Conservation (phyloP, 2,888 invertebrate species). For the Atethmia centrago region DNA sequence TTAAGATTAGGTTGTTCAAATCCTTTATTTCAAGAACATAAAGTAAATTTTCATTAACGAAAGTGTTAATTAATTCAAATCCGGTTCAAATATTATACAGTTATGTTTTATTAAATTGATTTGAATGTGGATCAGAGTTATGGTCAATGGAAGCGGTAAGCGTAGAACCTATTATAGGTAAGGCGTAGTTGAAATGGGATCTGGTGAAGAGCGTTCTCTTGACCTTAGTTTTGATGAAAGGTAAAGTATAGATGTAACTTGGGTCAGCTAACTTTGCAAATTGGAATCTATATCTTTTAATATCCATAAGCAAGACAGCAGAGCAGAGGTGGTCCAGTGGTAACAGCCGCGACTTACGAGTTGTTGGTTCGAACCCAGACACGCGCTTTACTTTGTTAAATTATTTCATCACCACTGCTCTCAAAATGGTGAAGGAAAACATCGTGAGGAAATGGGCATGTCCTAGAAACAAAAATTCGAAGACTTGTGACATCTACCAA, state of each 20-base stretch:
- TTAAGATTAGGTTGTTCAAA: constrained; percentile 14
- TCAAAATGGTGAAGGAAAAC: no score
- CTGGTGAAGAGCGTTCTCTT: no score
- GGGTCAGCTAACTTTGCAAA: not conserved
- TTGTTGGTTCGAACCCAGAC: no score
- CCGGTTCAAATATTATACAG: constrained; percentile 63
- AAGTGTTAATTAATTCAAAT: constrained; percentile 70
- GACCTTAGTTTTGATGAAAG: no score
- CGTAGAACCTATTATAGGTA: not conserved
- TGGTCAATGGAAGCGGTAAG: constrained; percentile 43
- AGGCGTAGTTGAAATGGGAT: constrained; percentile 18
- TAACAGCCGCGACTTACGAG: no score
- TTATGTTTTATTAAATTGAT: constrained; percentile 60
- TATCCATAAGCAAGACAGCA: not conserved
- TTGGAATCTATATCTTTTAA: not conserved
- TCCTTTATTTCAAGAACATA: constrained; percentile 32
- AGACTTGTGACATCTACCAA: no score
- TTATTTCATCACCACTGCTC: no score
- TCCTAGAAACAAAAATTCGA: no score
- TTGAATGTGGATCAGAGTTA: constrained; percentile 14
- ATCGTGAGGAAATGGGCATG: no score
- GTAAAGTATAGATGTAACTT: no score
- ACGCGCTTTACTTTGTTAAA: no score
- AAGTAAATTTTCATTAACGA: constrained; percentile 67
- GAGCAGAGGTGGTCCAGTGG: no score